Evolutionary conservation across 2,888 invertebrate genomes (phyloP), one percentile per base, ranked within the genome.

Genomic region (Leistus spinibarbis): DNA sequence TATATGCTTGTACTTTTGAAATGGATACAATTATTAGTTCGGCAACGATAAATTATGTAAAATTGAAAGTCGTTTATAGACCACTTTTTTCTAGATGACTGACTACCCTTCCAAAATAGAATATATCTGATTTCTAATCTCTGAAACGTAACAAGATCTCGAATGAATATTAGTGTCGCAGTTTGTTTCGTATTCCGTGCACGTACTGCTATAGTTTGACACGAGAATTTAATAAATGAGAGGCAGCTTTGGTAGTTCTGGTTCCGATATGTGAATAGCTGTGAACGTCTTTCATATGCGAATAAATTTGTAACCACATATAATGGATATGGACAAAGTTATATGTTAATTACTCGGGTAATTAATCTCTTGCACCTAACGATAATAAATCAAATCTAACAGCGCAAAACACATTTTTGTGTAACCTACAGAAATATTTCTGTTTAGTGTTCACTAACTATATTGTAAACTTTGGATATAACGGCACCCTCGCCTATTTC

Each of bases 261-360:
- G 22, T 20, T 22, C 10, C 3, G 19, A 60, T 57, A 60, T 60
- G 20, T 10, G 10, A 60, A 60, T 57, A 65, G 54, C 62, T 63
- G 63, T 72, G 66, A 66, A 72, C 66, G 72, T 66, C 60, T 72
- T 72, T 66, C 65, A 72, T 72, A 72, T 72, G 72, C 72, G 72
- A 72, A 72, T 72, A 72, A 72, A 72, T 72, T 72, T 72, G 66
- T 72, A 72, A 72, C 65, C 72, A 66, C 24, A 72, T 72, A 66
- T 72, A 72, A 72, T 72, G 57, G 65, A 66, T 72, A 72, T 65
- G 56, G 66, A 72, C 72, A 72, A 72, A 72, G 72, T 72, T 72
- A 72, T 72, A 72, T 72, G 72, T 72, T 72, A 72, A 72, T 72
- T 72, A 72, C 66, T 27, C 9, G 16, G 23, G 66, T 72, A 72